Conservation (phyloP, 2,888 invertebrate species). For the Phyto melanocephala region DNA sequence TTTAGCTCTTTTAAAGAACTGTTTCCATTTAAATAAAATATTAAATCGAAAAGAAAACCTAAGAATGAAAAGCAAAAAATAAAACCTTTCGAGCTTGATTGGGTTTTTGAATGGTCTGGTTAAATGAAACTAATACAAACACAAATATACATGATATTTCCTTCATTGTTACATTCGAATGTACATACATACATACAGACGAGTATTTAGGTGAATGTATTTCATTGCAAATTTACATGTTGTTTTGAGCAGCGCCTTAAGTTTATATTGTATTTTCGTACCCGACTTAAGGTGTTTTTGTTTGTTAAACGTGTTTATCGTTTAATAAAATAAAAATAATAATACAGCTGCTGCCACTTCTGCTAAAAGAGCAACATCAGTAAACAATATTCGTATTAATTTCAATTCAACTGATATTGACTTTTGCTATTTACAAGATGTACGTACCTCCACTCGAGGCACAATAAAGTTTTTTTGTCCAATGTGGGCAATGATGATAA, state of each 20-base stretch:
- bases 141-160: background rate
- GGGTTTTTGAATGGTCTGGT: slow-evolving; percentile 59
- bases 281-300: background rate
- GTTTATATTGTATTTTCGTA: slow-evolving; percentile 1
- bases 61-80: slow-evolving; percentile 8
- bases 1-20: background rate
- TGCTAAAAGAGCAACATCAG: slow-evolving; percentile 6
- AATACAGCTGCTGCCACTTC: slow-evolving; percentile 6
- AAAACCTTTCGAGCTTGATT: slow-evolving; percentile 61
- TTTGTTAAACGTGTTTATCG: background rate
- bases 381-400: slow-evolving; percentile 40
- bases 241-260: slow-evolving; percentile 2
- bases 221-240: slow-evolving; percentile 19
- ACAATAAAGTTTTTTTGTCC: slow-evolving; percentile 25
- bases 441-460: slow-evolving; percentile 34
- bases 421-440: slow-evolving; percentile 54
- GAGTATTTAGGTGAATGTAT: background rate
- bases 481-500: slow-evolving; percentile 32
- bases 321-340: slow-evolving; percentile 3
- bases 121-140: slow-evolving; percentile 43
- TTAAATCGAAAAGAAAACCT: background rate
- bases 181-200: background rate
- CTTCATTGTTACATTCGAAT: background rate
- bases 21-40: background rate
- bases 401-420: slow-evolving; percentile 53